These are phyloP conservation scores for Ephialtes manifestator DNA, from an alignment of 2,888 invertebrate genomes.

Conservation along the genomic window DNA sequence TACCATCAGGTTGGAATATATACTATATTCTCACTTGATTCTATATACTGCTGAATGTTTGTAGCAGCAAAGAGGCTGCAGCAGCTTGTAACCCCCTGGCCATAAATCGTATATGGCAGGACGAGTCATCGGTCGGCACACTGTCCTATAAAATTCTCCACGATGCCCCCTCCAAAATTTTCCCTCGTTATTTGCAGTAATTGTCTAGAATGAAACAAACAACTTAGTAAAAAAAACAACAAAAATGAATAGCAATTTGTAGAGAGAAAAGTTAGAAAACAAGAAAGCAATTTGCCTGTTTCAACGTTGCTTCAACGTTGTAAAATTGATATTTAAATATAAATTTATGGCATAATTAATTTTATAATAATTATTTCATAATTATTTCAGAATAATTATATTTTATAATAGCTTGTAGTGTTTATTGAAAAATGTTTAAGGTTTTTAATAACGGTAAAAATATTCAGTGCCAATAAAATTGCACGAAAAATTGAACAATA, in stretches of 20 bases:
- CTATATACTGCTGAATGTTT: conserved; percentile 29
- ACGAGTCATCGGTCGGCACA: conserved; percentile 72
- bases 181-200: neutral
- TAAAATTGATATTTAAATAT: too few relatives aligned
- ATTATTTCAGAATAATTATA: too few relatives aligned
- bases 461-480: too few relatives aligned
- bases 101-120: conserved; percentile 73
- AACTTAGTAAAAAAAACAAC: neutral
- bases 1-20: conserved; percentile 37
- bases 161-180: conserved; percentile 32
- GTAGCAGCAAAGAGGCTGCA: conserved; percentile 2
- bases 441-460: too few relatives aligned
- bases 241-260: too few relatives aligned
- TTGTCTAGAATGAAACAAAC: neutral
- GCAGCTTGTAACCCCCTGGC: conserved; percentile 64
- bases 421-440: too few relatives aligned
- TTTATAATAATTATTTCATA: too few relatives aligned
- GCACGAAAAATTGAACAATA: too few relatives aligned
- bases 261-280: neutral
- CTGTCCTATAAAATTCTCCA: conserved; percentile 71
- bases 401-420: too few relatives aligned
- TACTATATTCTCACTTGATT: conserved; percentile 33
- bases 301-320: too few relatives aligned
- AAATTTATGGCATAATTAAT: too few relatives aligned
- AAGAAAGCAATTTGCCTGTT: too few relatives aligned